Evolutionary conservation across 1,140 invertebrate species (phyloP).

Genomic region (Phymorhynchus buccinoides): DNA sequence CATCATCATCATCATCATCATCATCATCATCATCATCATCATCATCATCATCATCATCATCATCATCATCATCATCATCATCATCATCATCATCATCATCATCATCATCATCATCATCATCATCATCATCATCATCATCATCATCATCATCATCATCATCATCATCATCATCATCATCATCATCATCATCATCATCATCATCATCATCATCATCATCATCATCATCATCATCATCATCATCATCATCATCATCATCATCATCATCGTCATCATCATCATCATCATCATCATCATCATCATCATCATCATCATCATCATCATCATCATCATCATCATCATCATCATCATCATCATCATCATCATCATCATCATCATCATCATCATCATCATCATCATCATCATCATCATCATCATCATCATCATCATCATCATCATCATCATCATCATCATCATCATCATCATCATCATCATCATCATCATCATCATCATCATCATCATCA

Average conservation of each 20-base stretch:
- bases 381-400: slow-evolving; percentile 32
- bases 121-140: slow-evolving; percentile 9
- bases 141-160: slow-evolving; percentile 36
- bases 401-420: slow-evolving; percentile 24
- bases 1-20: slow-evolving; percentile 15
- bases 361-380: slow-evolving; percentile 10
- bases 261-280: slow-evolving; percentile 24
- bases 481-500: too few relatives aligned
- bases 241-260: slow-evolving; percentile 39
- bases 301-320: slow-evolving; percentile 9
- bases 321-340: slow-evolving; percentile 36
- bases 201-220: slow-evolving; percentile 32
- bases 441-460: too few relatives aligned
- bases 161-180: slow-evolving; percentile 24
- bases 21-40: slow-evolving; percentile 33
- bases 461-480: too few relatives aligned
- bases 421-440: slow-evolving; percentile 39
- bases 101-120: slow-evolving; percentile 3
- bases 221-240: slow-evolving; percentile 24
- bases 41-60: slow-evolving; percentile 38
- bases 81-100: slow-evolving; percentile 31
- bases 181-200: slow-evolving; percentile 13
- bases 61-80: slow-evolving; percentile 29
- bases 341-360: slow-evolving; percentile 24
- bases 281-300: neutral